Evolutionary conservation across 2,888 invertebrate species (phyloP).

Genomic region (Branchellion lobata): DNA sequence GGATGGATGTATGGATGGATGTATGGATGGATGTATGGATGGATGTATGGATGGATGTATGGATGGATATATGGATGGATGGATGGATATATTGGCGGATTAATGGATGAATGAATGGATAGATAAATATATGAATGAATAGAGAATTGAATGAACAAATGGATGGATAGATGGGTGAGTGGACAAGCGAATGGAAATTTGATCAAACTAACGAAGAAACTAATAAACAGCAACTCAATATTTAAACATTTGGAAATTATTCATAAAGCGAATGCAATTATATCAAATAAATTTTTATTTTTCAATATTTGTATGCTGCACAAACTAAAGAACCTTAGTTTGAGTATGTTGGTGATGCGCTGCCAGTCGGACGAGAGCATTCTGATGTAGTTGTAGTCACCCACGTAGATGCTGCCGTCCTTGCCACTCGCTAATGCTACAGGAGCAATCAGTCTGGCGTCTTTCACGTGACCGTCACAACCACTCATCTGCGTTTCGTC

Average conservation of each 20-base stretch:
- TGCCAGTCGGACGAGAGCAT: constrained; percentile 58
- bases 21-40: no score
- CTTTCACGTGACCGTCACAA: constrained; percentile 70
- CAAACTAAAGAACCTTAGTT: constrained; percentile 56
- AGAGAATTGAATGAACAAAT: not conserved
- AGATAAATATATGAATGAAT: not conserved
- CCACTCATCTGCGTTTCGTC: constrained; percentile 65
- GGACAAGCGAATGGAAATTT: no score
- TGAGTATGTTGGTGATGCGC: constrained; percentile 68
- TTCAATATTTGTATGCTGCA: not conserved
- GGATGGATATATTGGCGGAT: no score
- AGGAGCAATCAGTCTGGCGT: constrained; percentile 78
- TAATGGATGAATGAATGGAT: no score
- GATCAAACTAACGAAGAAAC: no score
- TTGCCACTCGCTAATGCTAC: constrained; percentile 90
- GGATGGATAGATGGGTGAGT: no score
- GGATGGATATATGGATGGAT: no score
- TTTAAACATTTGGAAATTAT: not conserved
- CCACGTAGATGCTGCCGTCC: constrained; percentile 93
- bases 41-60: no score
- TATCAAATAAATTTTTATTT: no score
- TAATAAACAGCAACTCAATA: no score
- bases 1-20: no score
- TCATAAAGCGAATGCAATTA: not conserved
- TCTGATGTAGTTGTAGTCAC: constrained; percentile 81